phyloP scores from a whole-genome alignment of 2,113 vertebrate genomes.

The Chaenocephalus aceratus region DNA sequence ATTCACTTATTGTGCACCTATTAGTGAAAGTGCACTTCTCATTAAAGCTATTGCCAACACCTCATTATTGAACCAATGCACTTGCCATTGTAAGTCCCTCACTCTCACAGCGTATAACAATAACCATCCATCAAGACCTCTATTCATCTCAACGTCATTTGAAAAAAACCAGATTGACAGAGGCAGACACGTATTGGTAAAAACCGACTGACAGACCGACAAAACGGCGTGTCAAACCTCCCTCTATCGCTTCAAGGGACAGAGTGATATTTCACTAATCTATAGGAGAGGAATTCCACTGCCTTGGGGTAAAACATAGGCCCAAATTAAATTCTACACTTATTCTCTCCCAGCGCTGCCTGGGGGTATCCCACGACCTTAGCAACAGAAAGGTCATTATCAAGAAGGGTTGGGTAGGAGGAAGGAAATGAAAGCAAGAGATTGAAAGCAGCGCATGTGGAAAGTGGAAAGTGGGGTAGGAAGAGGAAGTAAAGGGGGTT shows the following conservation, averaged over 20 bases:
- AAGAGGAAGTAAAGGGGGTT: neutral
- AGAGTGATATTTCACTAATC: conserved; percentile 55
- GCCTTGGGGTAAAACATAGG: conserved; percentile 58
- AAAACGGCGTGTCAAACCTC: conserved; percentile 28
- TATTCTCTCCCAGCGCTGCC: conserved; percentile 49
- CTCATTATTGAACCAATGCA: conserved; percentile 23
- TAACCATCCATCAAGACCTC: conserved; percentile 23
- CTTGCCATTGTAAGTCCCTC: conserved; percentile 28
- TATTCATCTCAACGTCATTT: conserved; percentile 43
- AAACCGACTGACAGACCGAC: conserved; percentile 45
- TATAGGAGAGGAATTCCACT: conserved; percentile 51
- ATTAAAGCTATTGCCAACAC: conserved; percentile 9
- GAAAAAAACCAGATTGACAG: conserved; percentile 38
- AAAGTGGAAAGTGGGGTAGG: neutral
- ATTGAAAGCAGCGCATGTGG: neutral
- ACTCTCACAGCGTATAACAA: conserved; percentile 17
- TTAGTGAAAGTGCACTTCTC: neutral
- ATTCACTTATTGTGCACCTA: neutral
- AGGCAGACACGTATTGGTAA: conserved; percentile 33
- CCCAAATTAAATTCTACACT: conserved; percentile 66
- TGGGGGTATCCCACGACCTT: conserved; percentile 58
- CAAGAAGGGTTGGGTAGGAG: conserved; percentile 19
- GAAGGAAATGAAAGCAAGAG: conserved; percentile 3
- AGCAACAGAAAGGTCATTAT: conserved; percentile 49
- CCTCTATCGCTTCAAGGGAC: conserved; percentile 43